Evolutionary conservation across 92 coral and sea anemone species (phyloP), one percentile per base, ranked within the genome.

Genomic region (Metridium senile): DNA sequence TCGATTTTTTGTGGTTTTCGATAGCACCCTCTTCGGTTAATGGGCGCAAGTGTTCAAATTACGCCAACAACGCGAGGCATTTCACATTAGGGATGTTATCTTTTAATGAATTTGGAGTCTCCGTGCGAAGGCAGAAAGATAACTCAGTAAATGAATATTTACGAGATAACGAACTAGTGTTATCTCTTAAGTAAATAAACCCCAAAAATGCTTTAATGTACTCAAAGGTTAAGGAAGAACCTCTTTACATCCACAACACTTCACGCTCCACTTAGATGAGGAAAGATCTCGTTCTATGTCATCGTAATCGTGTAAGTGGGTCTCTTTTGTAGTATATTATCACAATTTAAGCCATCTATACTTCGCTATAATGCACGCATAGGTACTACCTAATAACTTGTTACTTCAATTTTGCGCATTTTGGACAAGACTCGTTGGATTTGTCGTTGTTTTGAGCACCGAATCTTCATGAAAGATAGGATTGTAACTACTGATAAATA

Each of bases 111-210:
- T 73, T 59, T 47, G 21, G 32, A 28, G 11, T 58, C 49, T 45
- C 65, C 20, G 45, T 34, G 30, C 51, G 27, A 68, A 57, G 78
- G 57, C 67, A 73, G 78, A 73, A 73, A 72, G 78, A 73, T 73
- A 73, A 56, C 0, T 73, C 26, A 16, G 52, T 56, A 58, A 73
- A 73, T 73, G 47, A 73, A 73, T 73, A 73, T 73, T 35, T 63
- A 73, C 31, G 21, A n/a, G 78, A 33, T 73, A 73, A 67, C 57
- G 32, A 2, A 22, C 67, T 20, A 45, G 33, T 53, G 78, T 73
- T 73, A 73, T 73, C 78, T 57, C 46, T 58, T 8, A 73, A 57
- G 54, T 34, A 73, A 73, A 73, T 73, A 73, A 58, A 58, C 19
- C 47, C 56, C 67, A 73, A 73, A 73, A 58, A 62, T 73, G 49